Percentiles rank a stretch among this genome's conserved stretches.
Conservation (phyloP, 2,113 vertebrate genomes). For the Thalassarche chlororhynchos region DNA sequence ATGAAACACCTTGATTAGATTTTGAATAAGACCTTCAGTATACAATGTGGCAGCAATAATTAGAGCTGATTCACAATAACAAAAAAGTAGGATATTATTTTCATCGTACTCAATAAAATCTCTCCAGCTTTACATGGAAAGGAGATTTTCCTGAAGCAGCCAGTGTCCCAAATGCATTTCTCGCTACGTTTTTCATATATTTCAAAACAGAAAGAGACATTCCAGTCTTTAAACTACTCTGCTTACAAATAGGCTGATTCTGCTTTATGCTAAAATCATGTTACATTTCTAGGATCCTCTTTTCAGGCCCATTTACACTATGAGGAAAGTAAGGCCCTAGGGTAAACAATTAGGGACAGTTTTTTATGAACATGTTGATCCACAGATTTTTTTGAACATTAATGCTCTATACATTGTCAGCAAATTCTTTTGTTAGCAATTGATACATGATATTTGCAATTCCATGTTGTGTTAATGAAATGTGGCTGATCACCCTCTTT, state of each 20-base stretch:
- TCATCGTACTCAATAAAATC: not conserved
- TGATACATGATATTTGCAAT: not conserved
- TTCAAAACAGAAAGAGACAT: not conserved
- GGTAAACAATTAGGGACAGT: not conserved
- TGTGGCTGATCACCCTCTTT: not conserved
- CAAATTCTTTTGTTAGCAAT: not conserved
- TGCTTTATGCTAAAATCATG: not conserved
- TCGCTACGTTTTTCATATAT: not conserved
- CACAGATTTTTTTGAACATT: not conserved
- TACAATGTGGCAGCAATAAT: not conserved
- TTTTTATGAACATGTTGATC: not conserved
- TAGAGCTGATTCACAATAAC: not conserved
- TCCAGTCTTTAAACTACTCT: not conserved
- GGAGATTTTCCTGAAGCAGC: not conserved
- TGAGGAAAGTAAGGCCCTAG: not conserved
- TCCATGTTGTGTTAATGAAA: not conserved
- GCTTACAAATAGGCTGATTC: not conserved
- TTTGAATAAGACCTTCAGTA: not conserved
- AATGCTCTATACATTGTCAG: not conserved
- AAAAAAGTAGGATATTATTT: not conserved
- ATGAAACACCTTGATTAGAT: not conserved
- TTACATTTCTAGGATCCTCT: not conserved
- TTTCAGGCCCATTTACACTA: not conserved
- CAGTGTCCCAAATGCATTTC: not conserved
- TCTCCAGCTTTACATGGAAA: not conserved